Base-by-base conservation (phyloP, 2,113 vertebrate species). In the Seriola quinqueradiata region DNA sequence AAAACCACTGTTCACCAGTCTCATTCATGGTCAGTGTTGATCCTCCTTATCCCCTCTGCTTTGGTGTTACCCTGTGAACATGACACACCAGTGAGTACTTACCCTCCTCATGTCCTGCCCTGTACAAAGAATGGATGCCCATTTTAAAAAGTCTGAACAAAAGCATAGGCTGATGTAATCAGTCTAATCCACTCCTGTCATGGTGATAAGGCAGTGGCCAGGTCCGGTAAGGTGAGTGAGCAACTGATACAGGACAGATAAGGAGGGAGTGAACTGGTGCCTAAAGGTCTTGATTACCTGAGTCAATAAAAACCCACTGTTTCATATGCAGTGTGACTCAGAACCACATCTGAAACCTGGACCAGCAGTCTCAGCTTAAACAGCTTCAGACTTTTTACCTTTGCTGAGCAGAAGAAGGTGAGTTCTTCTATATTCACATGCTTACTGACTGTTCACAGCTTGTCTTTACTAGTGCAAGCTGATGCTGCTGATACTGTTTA, bases 221-320 rank as follows among this genome's bases (percentile, higher is more conserved):
- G 25, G 57, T 75, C 68, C n/a, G 42, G 79, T 58, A 74, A 61
- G 63, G 67, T 59, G 59, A 65, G 54, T 54, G 36, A 0, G 67
- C 17, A 21, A 36, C 48, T 74, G 75, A 90, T 87, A 25, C 7
- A 19, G 28, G 32, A 14, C 9, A 11, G 88, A 90, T 90, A 90
- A 86, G 69, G 71, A 74, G 64, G 55, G 36, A 85, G 77, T 65
- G 55, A 48, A 57, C 79, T 74, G 74, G 36, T 57, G 2, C 75
- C 65, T 52, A 5, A 34, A 81, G 25, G 48, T 60, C 11, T 73
- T 67, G 87, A 92, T 89, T 87, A 87, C 2, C 64, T 38, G 55
- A 77, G 79, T 42, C 81, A 92, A 93, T 90, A 93, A 86, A 70
- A 87, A 70, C 13, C 50, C 14, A 42, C 21, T 42, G 74, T n/a